phyloP scores from a whole-genome alignment of 2,797 vertebrate species.

The Macroramphosus scolopax region DNA sequence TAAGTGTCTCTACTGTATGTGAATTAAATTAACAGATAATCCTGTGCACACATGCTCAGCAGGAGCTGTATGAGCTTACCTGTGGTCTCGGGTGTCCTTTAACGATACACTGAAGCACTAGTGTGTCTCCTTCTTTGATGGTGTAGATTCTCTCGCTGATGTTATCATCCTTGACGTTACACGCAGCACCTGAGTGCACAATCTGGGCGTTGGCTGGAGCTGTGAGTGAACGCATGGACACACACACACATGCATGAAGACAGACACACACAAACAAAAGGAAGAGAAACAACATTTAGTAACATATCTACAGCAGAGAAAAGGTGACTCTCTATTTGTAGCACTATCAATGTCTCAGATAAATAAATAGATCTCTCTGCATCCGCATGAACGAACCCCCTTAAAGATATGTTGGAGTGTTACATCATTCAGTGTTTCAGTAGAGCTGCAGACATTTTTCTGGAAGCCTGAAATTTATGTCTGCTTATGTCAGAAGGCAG shows the following conservation, averaged over 20 bases:
- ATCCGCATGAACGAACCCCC: conserved; percentile 27
- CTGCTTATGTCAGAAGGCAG: too few relatives aligned
- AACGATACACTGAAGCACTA: conserved; percentile 93
- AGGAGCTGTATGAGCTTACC: conserved; percentile 70
- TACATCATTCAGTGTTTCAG: conserved; percentile 19
- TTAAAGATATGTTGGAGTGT: conserved; percentile 17
- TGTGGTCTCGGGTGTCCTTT: conserved; percentile 96
- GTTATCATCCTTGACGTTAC: conserved; percentile 97
- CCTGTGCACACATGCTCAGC: conserved; percentile 3
- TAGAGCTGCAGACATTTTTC: too few relatives aligned
- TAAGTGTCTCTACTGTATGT: too few relatives aligned
- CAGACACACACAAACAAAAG: conserved; percentile 25
- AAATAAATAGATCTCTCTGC: conserved; percentile 41
- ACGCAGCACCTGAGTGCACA: conserved; percentile 93
- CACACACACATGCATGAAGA: conserved; percentile 16
- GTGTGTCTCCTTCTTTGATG: conserved; percentile 92
- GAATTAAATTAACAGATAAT: not conserved
- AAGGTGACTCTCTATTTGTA: conserved; percentile 36
- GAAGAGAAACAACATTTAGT: conserved; percentile 54
- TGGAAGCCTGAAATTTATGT: too few relatives aligned
- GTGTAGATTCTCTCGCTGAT: conserved; percentile 98
- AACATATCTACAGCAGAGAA: conserved; percentile 25
- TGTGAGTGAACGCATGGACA: conserved; percentile 62
- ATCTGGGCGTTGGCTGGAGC: conserved; percentile 97
- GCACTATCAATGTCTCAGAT: conserved; percentile 39